phyloP scores from a whole-genome alignment of 2,113 vertebrate genomes.

The Picathartes gymnocephalus region DNA sequence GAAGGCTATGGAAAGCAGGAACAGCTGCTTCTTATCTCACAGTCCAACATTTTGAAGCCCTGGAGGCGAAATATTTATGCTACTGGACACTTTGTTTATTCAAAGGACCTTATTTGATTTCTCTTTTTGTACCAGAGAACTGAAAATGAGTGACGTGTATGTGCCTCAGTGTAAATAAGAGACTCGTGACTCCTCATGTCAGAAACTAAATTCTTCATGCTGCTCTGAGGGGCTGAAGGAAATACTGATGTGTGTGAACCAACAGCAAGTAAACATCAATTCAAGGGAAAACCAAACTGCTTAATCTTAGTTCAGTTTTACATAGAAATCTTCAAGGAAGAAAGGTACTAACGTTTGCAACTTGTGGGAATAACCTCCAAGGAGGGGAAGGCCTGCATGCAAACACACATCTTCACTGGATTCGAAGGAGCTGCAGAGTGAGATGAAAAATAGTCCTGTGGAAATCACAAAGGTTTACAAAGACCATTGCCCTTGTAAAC shows the following conservation, averaged over 20 bases:
- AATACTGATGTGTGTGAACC: background rate
- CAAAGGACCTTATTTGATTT: background rate
- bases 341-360: background rate
- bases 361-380: background rate
- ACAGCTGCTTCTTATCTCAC: constrained; percentile 45
- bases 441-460: background rate
- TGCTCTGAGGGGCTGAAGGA: background rate
- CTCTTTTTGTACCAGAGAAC: background rate
- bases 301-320: background rate
- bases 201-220: background rate
- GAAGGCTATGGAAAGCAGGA: background rate
- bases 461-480: background rate
- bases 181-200: background rate
- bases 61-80: constrained; percentile 36
- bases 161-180: background rate
- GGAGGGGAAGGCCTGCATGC: background rate
- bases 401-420: background rate
- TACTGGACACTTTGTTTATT: constrained; percentile 56
- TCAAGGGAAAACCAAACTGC: background rate
- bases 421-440: background rate
- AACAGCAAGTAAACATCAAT: background rate
- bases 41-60: constrained; percentile 18
- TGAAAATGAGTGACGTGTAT: background rate
- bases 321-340: background rate
- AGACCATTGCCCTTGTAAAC: background rate